Base-by-base conservation (phyloP, 2,797 vertebrate genomes). In the Typhlichthys subterraneus region DNA sequence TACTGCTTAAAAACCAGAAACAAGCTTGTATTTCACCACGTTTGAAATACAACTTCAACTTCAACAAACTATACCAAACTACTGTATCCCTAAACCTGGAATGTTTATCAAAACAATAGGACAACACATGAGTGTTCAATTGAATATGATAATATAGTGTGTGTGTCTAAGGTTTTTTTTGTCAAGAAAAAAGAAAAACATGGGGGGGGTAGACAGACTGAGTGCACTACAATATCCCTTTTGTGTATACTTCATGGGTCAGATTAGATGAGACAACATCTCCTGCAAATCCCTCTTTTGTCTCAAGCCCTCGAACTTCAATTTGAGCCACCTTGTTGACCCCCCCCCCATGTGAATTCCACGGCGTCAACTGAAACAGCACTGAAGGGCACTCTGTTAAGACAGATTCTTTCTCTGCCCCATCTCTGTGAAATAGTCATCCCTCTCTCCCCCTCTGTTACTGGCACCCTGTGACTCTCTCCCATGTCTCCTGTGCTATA, bases 1-100 rank as follows among this genome's bases (percentile, higher is more conserved):
- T 79, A 77, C 42, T 58, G 63, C 52, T 64, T 50, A 87, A 87
- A 85, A 88, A 83, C 79, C 85, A 84, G 85, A 52, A 72, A 63
- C 76, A 67, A 60, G 63, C 59, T 63, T 65, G 65, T 83, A 88
- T 23, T 23, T 23, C 19, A 23, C 19, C 87, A 89, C 87, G 86
- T 80, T 67, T 74, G 47, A 67, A 76, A 74, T 71, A 64, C 79
- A 72, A 67, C 76, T 69, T 80, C 79, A 72, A 67, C 76, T 69
- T 80, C 55, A 61, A 77, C 75, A 72, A 64, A 76, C 57, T 55
- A 53, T 57, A 69, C 54, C 9, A 48, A 59, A 57, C n/a, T 65
- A 79, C 59, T 45, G 11, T 2, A 19, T 57, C 68, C 46, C 31
- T 14, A 66, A 14, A 47, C 5, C 12, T 51, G 54, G 47, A 65